Conservation (phyloP, 2,888 invertebrate species). For the Eurois occulta region DNA sequence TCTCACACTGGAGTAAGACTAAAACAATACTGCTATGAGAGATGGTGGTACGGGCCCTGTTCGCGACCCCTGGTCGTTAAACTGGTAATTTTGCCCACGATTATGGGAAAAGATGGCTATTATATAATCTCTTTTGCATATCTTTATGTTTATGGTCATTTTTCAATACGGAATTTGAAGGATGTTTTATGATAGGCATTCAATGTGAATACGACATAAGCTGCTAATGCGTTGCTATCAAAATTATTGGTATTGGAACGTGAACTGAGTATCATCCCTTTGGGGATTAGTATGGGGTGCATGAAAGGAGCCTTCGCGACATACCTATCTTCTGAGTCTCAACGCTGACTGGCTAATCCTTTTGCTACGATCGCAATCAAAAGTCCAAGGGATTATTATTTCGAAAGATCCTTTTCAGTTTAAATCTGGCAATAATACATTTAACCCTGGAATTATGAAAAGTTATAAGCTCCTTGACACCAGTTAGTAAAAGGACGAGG, state of each 20-base stretch:
- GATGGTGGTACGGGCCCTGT: neutral
- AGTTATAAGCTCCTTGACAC: neutral
- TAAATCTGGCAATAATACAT: neutral
- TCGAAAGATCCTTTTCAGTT: neutral
- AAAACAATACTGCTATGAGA: neutral
- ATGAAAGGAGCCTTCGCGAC: neutral
- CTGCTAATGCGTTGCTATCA: neutral
- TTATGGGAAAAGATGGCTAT: constrained; percentile 51
- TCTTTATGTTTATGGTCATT: constrained; percentile 42
- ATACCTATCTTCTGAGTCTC: neutral
- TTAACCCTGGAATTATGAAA: neutral
- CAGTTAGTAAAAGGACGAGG: neutral
- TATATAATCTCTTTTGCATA: constrained; percentile 57
- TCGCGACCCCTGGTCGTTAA: constrained; percentile 40
- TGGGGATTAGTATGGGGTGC: neutral
- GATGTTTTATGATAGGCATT: constrained; percentile 37
- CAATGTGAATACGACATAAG: constrained; percentile 3
- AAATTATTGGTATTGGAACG: neutral
- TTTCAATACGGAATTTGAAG: constrained; percentile 40
- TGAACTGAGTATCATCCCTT: neutral
- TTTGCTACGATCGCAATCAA: neutral
- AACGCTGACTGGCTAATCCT: neutral
- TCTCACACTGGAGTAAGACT: neutral
- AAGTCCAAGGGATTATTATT: neutral
- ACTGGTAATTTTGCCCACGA: constrained; percentile 47